Percentiles rank a stretch among this genome's conserved stretches.
Evolutionary conservation across 1,140 invertebrate species (phyloP).

Genomic region (Eupeodes corollae): DNA sequence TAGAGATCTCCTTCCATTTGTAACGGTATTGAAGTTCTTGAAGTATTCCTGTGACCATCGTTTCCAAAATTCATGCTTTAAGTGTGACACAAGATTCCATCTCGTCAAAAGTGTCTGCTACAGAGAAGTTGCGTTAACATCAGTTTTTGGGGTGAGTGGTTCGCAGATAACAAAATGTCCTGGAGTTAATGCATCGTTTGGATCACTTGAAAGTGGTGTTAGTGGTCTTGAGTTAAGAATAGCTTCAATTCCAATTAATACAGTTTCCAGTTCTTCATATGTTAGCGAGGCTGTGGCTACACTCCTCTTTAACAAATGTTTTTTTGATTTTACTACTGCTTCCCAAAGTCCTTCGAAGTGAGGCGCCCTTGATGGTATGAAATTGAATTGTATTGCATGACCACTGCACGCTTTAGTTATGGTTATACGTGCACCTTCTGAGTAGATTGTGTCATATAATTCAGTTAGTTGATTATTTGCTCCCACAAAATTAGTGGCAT

Average conservation of each 20-base stretch:
- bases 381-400: background rate
- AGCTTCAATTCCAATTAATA: too few relatives aligned
- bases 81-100: background rate
- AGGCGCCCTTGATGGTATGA: background rate
- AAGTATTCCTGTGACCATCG: background rate
- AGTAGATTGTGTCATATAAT: background rate
- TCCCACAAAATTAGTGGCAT: too few relatives aligned
- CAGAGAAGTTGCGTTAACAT: too few relatives aligned
- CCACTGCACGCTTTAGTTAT: background rate
- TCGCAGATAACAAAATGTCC: too few relatives aligned
- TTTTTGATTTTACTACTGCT: background rate
- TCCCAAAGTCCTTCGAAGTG: conserved; percentile 1
- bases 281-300: background rate
- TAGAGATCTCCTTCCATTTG: background rate
- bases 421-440: background rate
- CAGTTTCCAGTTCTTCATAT: background rate
- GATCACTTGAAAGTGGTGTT: background rate
- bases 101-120: background rate
- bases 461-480: background rate
- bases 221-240: background rate
- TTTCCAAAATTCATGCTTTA: background rate
- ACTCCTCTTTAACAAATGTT: background rate
- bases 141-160: too few relatives aligned
- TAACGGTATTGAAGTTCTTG: background rate
- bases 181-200: background rate